A percentile compares a stretch with the other conserved stretches of the same genome.
These are phyloP conservation scores for Trichechus manatus DNA, from an alignment of 2,113 vertebrate genomes.

Conservation along the genomic window DNA sequence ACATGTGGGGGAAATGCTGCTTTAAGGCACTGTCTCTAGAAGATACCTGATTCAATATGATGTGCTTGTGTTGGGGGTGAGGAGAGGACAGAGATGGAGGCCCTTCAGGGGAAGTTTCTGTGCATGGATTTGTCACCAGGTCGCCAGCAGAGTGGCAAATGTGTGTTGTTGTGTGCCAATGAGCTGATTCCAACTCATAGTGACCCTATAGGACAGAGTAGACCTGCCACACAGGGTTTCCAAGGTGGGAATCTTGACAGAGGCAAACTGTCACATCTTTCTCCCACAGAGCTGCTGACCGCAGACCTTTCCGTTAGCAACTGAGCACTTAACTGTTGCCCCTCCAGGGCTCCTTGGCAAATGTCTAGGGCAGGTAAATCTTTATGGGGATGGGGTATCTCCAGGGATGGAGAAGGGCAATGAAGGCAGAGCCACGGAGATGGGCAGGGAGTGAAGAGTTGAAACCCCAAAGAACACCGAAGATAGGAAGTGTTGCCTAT, in stretches of 20 bases:
- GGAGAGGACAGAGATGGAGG: not conserved
- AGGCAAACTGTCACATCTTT: not conserved
- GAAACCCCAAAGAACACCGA: not conserved
- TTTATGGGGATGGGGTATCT: not conserved
- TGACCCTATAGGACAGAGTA: not conserved
- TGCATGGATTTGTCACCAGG: not conserved
- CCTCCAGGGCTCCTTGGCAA: not conserved
- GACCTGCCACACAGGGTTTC: not conserved
- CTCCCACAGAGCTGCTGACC: not conserved
- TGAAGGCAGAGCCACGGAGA: not conserved
- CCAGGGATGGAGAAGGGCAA: rapidly evolving
- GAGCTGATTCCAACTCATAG: not conserved
- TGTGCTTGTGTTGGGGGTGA: not conserved
- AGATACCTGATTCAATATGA: not conserved
- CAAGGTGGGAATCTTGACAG: not conserved
- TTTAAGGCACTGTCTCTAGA: not conserved
- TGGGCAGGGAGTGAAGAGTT: not conserved
- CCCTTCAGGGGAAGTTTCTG: not conserved
- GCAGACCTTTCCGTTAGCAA: not conserved
- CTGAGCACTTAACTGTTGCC: not conserved
- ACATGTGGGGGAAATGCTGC: not conserved
- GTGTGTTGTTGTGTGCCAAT: not conserved
- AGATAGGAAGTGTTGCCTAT: not conserved
- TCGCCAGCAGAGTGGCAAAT: not conserved
- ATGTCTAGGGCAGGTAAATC: not conserved